phyloP scores from a whole-genome alignment of 2,113 vertebrate genomes.

The western clawed frog (Xenopus tropicalis) region UCB_Xtro_10.0 CM004450.2:42323001-42323500 shows the following conservation, averaged over 20 bases:
- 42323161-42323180: background rate
- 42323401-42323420: conserved; percentile 23
- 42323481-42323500: too few species aligned
- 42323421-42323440: background rate
- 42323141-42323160: background rate
- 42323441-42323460: too few species aligned
- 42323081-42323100: background rate
- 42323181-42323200: conserved; percentile 25
- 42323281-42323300: conserved; percentile 2
- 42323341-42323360: conserved; percentile 36
- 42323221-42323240: conserved; percentile 20
- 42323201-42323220: conserved; percentile 21
- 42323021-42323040: too few species aligned
- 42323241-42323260: conserved; percentile 27
- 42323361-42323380: conserved; percentile 30
- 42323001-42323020: too few species aligned
- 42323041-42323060: too few species aligned
- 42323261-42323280: conserved; percentile 28
- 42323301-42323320: conserved; percentile 19
- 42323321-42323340: conserved; percentile 36
- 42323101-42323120: background rate
- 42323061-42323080: too few species aligned
- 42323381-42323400: conserved; percentile 7
- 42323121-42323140: background rate
- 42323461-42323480: too few species aligned